Percentiles rank a stretch among this genome's conserved stretches.
These are phyloP conservation scores for Toxotes chatareus DNA, from an alignment of 2,113 vertebrate genomes.

Conservation along the genomic window DNA sequence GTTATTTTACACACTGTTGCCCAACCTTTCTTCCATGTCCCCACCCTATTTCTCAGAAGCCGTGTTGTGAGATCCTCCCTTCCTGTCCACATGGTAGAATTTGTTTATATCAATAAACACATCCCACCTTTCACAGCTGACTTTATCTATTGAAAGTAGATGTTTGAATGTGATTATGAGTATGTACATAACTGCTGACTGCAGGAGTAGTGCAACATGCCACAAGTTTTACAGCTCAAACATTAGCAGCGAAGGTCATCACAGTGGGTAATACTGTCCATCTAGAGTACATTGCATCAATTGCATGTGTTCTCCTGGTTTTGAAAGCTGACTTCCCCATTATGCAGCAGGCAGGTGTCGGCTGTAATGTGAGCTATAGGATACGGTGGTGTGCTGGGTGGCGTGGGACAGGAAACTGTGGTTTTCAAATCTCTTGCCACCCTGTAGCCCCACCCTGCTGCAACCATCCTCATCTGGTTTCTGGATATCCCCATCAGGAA, in stretches of 20 bases:
- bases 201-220: not conserved
- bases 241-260: not conserved
- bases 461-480: conserved; percentile 36
- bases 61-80: conserved; percentile 45
- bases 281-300: not conserved
- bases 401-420: conserved; percentile 79
- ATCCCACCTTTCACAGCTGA: not conserved
- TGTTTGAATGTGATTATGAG: not conserved
- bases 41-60: conserved; percentile 71
- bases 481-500: conserved; percentile 32
- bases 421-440: conserved; percentile 52
- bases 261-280: not conserved
- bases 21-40: conserved; percentile 62
- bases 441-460: conserved; percentile 62
- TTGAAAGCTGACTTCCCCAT: conserved; percentile 60
- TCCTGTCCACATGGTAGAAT: conserved; percentile 12
- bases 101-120: conserved; percentile 8
- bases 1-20: conserved; percentile 68
- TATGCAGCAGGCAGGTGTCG: conserved; percentile 53
- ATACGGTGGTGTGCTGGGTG: conserved; percentile 13
- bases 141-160: not conserved
- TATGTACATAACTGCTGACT: not conserved
- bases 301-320: conserved; percentile 6
- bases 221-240: not conserved
- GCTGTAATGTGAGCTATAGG: not conserved